Evolutionary conservation across 1,140 invertebrate species (phyloP).

Genomic region (Euwallacea similis): DNA sequence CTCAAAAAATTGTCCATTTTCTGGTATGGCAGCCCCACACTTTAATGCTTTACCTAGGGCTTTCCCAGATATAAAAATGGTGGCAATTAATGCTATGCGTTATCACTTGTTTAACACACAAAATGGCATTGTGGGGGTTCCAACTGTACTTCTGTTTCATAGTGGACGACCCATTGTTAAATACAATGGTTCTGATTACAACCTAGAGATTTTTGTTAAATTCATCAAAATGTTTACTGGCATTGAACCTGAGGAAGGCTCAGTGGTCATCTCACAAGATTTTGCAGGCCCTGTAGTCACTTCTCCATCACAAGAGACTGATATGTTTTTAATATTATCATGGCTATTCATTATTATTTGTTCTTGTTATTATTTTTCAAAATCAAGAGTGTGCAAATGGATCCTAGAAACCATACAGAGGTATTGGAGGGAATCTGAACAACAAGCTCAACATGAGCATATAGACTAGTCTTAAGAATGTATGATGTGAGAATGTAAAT

Average conservation of each 20-base stretch:
- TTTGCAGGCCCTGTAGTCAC: conserved; percentile 78
- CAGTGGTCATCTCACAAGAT: conserved; percentile 75
- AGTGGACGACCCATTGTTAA: conserved; percentile 85
- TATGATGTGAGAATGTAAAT: neutral
- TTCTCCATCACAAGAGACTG: conserved; percentile 70
- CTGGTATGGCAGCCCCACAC: conserved; percentile 83
- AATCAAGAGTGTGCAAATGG: conserved; percentile 76
- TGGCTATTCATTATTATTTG: conserved; percentile 86
- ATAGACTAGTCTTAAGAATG: conserved; percentile 53
- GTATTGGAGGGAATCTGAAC: conserved; percentile 89
- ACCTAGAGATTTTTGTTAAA: conserved; percentile 74
- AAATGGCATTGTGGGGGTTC: conserved; percentile 92
- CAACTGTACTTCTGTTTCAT: conserved; percentile 90
- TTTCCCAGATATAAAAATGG: conserved; percentile 84
- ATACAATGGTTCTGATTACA: conserved; percentile 84
- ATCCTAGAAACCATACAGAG: conserved; percentile 83
- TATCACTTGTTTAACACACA: conserved; percentile 87
- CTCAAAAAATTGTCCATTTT: conserved; percentile 87
- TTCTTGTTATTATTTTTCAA: conserved; percentile 73
- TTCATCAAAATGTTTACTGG: conserved; percentile 84
- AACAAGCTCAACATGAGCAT: conserved; percentile 83
- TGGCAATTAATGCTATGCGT: conserved; percentile 87
- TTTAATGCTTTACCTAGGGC: conserved; percentile 85
- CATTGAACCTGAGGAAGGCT: conserved; percentile 62
- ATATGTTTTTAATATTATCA: conserved; percentile 79